phyloP scores from a whole-genome alignment of 2,888 invertebrate genomes.

The Willowsia nigromaculata region DNA sequence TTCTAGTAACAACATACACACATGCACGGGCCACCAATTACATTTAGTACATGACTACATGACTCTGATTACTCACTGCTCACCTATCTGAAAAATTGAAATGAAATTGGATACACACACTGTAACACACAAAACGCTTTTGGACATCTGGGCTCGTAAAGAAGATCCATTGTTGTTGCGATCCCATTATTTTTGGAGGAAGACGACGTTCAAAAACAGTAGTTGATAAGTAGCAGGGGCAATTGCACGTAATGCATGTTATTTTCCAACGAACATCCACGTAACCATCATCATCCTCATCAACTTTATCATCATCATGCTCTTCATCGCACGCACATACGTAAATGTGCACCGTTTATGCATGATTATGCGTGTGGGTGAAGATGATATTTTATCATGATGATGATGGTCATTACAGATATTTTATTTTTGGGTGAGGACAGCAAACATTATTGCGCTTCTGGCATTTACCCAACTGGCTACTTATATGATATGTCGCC shows the following conservation, averaged over 20 bases:
- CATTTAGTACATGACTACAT: not conserved
- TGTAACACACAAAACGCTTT: constrained; percentile 30
- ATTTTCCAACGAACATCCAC: constrained; percentile 24
- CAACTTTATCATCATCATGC: not conserved
- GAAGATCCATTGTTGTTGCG: constrained; percentile 4
- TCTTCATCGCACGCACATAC: constrained; percentile 31
- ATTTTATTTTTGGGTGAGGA: constrained; percentile 52
- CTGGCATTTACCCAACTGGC: constrained; percentile 48
- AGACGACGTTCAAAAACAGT: constrained; percentile 44
- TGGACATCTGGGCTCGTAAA: not conserved
- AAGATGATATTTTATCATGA: constrained; percentile 43
- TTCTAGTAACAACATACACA: not conserved
- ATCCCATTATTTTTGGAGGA: constrained; percentile 60
- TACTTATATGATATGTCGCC: not conserved
- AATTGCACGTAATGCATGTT: constrained; percentile 59
- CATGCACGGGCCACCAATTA: constrained; percentile 8
- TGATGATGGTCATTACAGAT: constrained; percentile 39
- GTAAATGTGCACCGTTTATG: not conserved
- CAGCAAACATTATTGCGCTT: constrained; percentile 34
- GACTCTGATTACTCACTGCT: not conserved
- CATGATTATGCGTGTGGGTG: constrained; percentile 57
- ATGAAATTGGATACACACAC: constrained; percentile 14
- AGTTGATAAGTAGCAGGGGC: constrained; percentile 52
- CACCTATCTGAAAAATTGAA: constrained; percentile 42
- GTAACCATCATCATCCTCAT: not conserved